Evolutionary conservation across 2,888 invertebrate species (phyloP), one percentile per base, ranked within the genome.

Genomic region (Molorchus minor): DNA sequence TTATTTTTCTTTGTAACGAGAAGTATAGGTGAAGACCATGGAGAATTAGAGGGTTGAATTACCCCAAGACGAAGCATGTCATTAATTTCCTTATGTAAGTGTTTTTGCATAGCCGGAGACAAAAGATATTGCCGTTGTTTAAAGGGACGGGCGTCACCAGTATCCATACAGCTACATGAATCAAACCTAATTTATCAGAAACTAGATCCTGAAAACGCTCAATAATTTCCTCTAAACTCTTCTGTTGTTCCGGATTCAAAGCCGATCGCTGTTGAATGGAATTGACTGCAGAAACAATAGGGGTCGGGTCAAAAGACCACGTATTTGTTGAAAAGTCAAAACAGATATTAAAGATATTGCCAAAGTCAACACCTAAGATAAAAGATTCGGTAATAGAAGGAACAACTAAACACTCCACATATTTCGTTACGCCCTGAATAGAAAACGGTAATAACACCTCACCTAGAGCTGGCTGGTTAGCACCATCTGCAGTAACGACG

Each of bases 1-100:
- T 64, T 68, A 53, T 74, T 65, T n/a, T 71, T 65, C n/a, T 58
- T 62, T 0, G 71, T 63, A 36, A 74, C 65, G 0, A 75, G 58
- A 4, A 71, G 60, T 0, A 71, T 65, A 1, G 72, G 70, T 1
- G 68, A 65, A 1, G 67, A 62, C 71, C 72, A 73, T 0, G 63
- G 61, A 8, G 69, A 70, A 0, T 49, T 54, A 0, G 69, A 72
- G 0, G 62, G 67, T 43, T 72, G 70, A 7, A 75, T 64, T 0
- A 75, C 67, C 0, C 30, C 45, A 3, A 45, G 10, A 2, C 19
- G 8, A 7, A 55, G 20, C 55, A 61, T 49, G 10, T 57, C 56
- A 3, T 52, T 16, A 29, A 60, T 21, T 35, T 56, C 60, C 8
- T 17, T 43, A 29, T 61, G 47, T 5, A 61, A 5, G 15, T 45